These are phyloP conservation scores for Galeruca laticollis DNA, from an alignment of 2,888 invertebrate genomes.

Conservation along the genomic window DNA sequence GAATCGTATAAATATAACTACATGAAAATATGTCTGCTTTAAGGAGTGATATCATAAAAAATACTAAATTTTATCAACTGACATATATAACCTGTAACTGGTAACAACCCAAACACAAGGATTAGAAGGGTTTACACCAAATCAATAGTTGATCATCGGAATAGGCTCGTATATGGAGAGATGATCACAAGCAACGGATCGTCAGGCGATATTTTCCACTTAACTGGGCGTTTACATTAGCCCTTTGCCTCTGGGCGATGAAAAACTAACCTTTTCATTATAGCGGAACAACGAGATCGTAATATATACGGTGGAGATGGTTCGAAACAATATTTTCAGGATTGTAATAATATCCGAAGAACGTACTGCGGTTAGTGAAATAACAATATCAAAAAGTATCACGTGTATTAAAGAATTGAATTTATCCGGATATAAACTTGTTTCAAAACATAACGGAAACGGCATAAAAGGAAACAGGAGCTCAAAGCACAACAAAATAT, in stretches of 20 bases:
- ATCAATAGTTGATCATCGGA: slow-evolving; percentile 49
- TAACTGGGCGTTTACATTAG: slow-evolving; percentile 48
- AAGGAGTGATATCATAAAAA: too few relatives aligned
- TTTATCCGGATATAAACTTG: too few relatives aligned
- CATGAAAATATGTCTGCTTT: too few relatives aligned
- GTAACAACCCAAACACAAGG: slow-evolving; percentile 26
- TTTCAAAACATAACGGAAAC: too few relatives aligned
- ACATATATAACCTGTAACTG: slow-evolving; percentile 13
- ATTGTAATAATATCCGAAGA: slow-evolving; percentile 8
- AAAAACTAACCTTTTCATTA: slow-evolving; percentile 49
- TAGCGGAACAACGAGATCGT: slow-evolving; percentile 2
- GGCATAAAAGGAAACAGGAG: too few relatives aligned
- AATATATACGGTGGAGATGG: not conserved
- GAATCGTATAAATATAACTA: too few relatives aligned
- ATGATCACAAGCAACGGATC: slow-evolving; percentile 55
- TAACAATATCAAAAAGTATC: not conserved
- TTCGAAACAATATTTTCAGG: slow-evolving; percentile 33
- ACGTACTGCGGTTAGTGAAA: not conserved
- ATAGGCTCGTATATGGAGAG: slow-evolving; percentile 50
- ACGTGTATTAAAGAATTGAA: too few relatives aligned
- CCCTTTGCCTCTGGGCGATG: slow-evolving; percentile 46
- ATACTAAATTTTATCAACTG: too few relatives aligned
- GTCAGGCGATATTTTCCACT: slow-evolving; percentile 55
- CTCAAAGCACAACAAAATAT: too few relatives aligned
- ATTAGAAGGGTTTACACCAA: slow-evolving; percentile 24